Evolutionary conservation across 2,113 vertebrate genomes (phyloP).

Genomic region (Chaetodon auriga): DNA sequence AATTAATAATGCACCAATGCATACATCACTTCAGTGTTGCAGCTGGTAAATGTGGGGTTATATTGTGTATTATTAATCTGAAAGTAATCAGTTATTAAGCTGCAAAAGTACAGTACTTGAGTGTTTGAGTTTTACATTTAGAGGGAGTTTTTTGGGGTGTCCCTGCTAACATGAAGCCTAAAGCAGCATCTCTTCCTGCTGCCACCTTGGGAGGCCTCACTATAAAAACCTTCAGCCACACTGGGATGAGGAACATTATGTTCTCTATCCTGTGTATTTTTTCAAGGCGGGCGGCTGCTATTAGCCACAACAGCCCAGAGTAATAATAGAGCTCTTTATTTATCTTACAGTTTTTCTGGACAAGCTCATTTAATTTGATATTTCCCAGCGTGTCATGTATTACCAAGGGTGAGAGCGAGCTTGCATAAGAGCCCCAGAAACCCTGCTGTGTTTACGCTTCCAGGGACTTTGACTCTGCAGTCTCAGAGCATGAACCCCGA

Average conservation of each 20-base stretch:
- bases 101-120: too few species aligned
- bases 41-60: too few species aligned
- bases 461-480: conserved; percentile 27
- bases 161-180: conserved; percentile 15
- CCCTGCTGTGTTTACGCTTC: conserved; percentile 58
- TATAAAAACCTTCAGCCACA: conserved; percentile 12
- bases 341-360: conserved; percentile 35
- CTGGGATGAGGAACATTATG: conserved; percentile 62
- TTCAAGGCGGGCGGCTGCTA: neutral
- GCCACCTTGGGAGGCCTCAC: conserved; percentile 36
- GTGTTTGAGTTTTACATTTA: too few species aligned
- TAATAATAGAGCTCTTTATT: conserved; percentile 73
- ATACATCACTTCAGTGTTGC: too few species aligned
- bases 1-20: too few species aligned
- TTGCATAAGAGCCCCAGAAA: conserved; percentile 64
- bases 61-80: too few species aligned
- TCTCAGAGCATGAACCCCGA: conserved; percentile 48
- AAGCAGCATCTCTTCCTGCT: conserved; percentile 10
- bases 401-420: conserved; percentile 32
- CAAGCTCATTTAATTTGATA: conserved; percentile 67
- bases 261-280: conserved; percentile 48
- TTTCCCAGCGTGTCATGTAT: conserved; percentile 67
- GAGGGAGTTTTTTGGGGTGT: neutral
- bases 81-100: too few species aligned
- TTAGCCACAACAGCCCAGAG: conserved; percentile 50